phyloP scores from a whole-genome alignment of 1,140 invertebrate genomes.

The Ostrea denselamellosa region DNA sequence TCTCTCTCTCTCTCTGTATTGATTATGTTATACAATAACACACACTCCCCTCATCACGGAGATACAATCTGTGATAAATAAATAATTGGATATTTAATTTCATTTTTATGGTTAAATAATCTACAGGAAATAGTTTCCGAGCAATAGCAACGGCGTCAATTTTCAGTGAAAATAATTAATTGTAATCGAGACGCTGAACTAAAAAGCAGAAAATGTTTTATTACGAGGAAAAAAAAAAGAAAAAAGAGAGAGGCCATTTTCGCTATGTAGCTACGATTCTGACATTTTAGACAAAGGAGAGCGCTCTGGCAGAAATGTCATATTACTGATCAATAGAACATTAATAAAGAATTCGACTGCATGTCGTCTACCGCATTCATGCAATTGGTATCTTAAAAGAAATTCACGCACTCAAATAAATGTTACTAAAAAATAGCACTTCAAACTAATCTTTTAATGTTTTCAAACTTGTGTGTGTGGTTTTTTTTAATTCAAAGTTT shows the following conservation, averaged over 20 bases:
- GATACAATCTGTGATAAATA: not conserved
- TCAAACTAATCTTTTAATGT: too few species aligned
- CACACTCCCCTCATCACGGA: too few species aligned
- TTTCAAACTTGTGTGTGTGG: too few species aligned
- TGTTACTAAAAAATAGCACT: too few species aligned
- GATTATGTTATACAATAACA: not conserved
- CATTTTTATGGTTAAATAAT: not conserved
- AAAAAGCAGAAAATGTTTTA: not conserved
- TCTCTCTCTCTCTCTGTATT: not conserved
- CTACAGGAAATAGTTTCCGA: not conserved
- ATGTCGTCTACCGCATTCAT: too few species aligned
- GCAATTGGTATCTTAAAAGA: too few species aligned
- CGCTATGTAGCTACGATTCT: not conserved
- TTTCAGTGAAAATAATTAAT: conserved; percentile 11
- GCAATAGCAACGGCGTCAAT: not conserved
- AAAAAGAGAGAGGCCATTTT: too few species aligned
- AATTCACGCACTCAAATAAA: too few species aligned
- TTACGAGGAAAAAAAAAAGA: not conserved
- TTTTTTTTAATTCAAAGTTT: too few species aligned
- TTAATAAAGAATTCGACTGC: not conserved
- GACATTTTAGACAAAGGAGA: not conserved
- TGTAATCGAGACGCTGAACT: not conserved
- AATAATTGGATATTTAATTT: conserved; percentile 13
- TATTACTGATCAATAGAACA: not conserved
- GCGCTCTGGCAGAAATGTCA: not conserved